A percentile compares a stretch with the other conserved stretches of the same genome.
These are phyloP conservation scores for Clarias gariepinus DNA, from an alignment of 2,113 vertebrate species.

Conservation along the genomic window DNA sequence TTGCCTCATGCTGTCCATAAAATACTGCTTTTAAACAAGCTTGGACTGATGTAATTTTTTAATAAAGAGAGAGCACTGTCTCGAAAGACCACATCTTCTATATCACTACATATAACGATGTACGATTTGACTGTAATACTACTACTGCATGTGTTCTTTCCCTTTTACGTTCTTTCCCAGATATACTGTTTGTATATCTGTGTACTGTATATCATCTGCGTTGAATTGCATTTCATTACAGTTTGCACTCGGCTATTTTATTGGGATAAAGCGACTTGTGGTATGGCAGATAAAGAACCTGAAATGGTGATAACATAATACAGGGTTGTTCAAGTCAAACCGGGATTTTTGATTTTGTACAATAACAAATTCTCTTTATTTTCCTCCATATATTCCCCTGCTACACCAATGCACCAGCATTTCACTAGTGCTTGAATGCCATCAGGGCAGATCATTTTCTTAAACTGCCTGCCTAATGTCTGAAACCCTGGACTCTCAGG, in stretches of 20 bases:
- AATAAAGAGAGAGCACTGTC: background rate
- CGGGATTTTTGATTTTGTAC: too few relatives aligned
- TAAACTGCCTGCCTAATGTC: too few relatives aligned
- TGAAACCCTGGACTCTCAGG: too few relatives aligned
- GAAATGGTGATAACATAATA: background rate
- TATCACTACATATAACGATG: background rate
- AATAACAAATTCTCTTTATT: too few relatives aligned
- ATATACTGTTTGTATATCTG: background rate
- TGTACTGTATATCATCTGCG: background rate
- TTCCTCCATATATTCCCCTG: too few relatives aligned
- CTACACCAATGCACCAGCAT: too few relatives aligned
- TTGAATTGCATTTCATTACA: background rate
- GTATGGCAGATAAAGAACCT: background rate
- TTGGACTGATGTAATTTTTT: background rate
- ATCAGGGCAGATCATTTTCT: too few relatives aligned
- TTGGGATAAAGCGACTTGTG: background rate
- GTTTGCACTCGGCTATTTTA: background rate
- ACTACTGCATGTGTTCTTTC: background rate
- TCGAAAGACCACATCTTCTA: background rate
- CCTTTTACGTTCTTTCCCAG: too few relatives aligned
- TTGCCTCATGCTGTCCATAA: background rate
- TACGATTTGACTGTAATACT: background rate
- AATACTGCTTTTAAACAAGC: background rate
- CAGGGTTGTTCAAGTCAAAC: too few relatives aligned
- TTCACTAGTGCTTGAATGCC: too few relatives aligned